Base-by-base conservation (phyloP, 2,797 vertebrate genomes). In the Bufotes viridis region DNA sequence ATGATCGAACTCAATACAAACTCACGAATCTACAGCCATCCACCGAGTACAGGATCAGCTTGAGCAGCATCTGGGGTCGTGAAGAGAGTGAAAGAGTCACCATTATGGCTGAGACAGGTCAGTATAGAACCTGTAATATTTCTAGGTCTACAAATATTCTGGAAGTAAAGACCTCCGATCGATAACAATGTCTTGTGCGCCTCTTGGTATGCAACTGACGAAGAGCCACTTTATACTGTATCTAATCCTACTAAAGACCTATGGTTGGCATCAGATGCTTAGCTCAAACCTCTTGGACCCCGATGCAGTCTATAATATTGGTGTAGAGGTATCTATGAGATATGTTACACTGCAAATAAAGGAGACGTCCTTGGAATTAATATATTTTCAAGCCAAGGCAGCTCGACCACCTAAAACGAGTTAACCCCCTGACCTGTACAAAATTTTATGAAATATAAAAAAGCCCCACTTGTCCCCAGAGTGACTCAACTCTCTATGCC, bases 1-100 rank as follows among this genome's bases (percentile, higher is more conserved):
- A 94, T 0, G 96, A 96, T 8, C 95, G 96, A 91, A 97, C 95
- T 0, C 96, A 98, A 92, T 96, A 96, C 89, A 92, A 93, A 55
- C 92, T 99, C 92, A 95, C 90, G 84, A 96, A 93, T 88, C 94
- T 99, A 85, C 94, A 97, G 90, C 97, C 98, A 0, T 97, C 97
- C 55, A 99, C 96, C 0, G 96, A 98, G 91, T 99, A 99, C 0
- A 95, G 97, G 91, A 97, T 99, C 18, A 96, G 91, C 87, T 85
- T 99, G 90, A 98, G 95, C 80, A 96, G 96, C 0, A 94, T 99
- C 87, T 93, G 94, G 67, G 97, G 97, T 88, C 95, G 95, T 87
- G 96, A 97, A 88, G 98, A 99, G 93, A 99, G 98, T 0, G 96
- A 95, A 90, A 91, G 95, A 84, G 90, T 97, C 93, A 96, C 91